Conservation (phyloP, 2,797 vertebrate genomes). For the Gadopsis marmoratus region DNA sequence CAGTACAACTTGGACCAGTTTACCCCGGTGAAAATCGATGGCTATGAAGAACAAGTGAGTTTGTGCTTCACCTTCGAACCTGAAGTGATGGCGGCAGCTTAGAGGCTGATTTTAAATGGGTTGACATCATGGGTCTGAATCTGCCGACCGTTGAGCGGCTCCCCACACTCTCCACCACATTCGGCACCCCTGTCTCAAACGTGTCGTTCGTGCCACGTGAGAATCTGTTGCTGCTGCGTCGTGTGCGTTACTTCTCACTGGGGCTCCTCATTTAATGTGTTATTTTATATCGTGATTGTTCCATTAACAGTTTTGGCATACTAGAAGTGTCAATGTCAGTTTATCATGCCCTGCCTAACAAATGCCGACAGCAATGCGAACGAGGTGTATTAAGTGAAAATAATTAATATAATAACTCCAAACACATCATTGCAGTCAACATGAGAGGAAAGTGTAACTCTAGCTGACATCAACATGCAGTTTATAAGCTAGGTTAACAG, state of each 20-base stretch:
- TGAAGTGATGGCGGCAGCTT: background rate
- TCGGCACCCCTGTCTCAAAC: background rate
- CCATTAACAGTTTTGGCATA: background rate
- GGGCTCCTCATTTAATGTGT: background rate
- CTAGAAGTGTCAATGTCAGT: background rate
- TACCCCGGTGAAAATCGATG: slow-evolving; percentile 94
- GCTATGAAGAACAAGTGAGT: slow-evolving; percentile 94
- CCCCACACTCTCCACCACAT: background rate
- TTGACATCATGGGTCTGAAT: background rate
- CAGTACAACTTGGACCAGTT: slow-evolving; percentile 99
- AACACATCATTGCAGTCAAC: background rate
- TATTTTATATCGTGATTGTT: background rate
- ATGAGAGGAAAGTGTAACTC: background rate
- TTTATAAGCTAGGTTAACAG: background rate
- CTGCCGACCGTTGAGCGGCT: background rate
- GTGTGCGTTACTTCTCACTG: background rate
- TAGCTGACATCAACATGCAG: too few species aligned
- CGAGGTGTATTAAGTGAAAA: background rate
- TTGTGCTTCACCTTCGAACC: background rate
- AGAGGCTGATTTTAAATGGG: background rate
- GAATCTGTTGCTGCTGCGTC: background rate
- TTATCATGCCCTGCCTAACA: background rate
- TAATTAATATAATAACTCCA: background rate
- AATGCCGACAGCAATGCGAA: rapidly evolving
- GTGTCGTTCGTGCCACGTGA: background rate